Base-by-base conservation (phyloP, 2,797 vertebrate species). In the Morus bassanus region DNA sequence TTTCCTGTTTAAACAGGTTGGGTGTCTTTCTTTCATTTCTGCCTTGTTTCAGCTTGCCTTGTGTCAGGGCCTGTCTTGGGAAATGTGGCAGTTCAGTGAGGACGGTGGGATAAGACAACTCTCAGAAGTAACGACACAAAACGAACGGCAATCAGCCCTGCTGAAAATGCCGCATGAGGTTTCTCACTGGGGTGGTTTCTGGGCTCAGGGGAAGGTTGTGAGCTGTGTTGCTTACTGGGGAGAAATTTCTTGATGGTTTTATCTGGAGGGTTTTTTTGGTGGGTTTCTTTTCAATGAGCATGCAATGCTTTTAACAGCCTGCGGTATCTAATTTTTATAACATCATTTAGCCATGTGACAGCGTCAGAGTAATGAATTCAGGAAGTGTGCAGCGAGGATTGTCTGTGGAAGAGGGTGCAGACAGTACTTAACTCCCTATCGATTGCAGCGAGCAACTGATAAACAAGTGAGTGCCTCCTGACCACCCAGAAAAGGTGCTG, bases 351-450 rank as follows among this genome's bases (percentile, higher is more conserved):
- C 75, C 60, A 6, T 30, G 93, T 76, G 88, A 85, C 88, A 77
- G 88, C 1, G 0, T 41, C 50, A 41, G 80, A 48, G 77, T 96
- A 95, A 97, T 96, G 95, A 79, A 96, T 95, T 84, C 91, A 74
- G 94, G 94, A 95, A 87, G 69, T 67, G 93, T 78, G 56, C 0
- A 1, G 63, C 0, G 4, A 86, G 83, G 67, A 78, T 46, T 76
- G 85, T 79, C 88, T 84, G 88, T 85, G 83, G 30, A 67, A 50
- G 94, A 94, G 85, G 85, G 88, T 93, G 11, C 77, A 46, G 88
- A 84, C 83, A 95, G 90, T 93, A 24, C 94, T 96, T 96, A 93
- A 91, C 94, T 96, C 73, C 57, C 50, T 50, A 90, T 96, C 6
- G 88, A 96, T 95, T 48, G 59, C 13, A 48, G 57, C 1, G 1